phyloP scores from a whole-genome alignment of 2,113 vertebrate genomes.

The Cynoglossus semilaevis region DNA sequence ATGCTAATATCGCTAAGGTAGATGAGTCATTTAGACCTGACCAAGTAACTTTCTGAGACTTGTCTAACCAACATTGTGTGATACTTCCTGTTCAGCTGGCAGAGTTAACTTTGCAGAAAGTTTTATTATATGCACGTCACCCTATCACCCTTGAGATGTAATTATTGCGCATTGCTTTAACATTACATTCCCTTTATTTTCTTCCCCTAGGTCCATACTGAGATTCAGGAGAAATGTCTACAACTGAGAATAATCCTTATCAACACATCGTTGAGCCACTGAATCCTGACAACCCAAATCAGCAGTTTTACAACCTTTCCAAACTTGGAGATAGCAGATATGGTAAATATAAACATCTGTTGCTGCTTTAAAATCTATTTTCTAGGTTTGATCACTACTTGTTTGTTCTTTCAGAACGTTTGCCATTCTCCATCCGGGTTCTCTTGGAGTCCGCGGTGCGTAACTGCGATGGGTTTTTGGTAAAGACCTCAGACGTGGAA shows the following conservation, averaged over 20 bases:
- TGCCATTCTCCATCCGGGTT: conserved; percentile 92
- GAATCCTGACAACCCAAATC: conserved; percentile 77
- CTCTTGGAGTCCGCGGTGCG: conserved; percentile 91
- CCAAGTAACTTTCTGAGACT: no score
- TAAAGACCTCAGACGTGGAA: conserved; percentile 89
- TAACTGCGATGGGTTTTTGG: conserved; percentile 93
- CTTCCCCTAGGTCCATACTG: neutral
- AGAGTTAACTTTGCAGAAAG: no score
- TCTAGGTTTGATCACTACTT: neutral
- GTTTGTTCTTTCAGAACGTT: conserved; percentile 64
- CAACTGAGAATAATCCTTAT: conserved; percentile 85
- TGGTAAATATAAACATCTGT: conserved; percentile 66
- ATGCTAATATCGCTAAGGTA: no score
- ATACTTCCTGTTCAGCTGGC: no score
- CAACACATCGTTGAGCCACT: conserved; percentile 79
- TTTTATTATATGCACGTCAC: no score
- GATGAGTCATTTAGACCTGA: no score
- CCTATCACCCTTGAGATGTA: neutral
- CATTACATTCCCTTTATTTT: neutral
- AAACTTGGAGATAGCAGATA: conserved; percentile 88
- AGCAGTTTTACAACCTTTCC: conserved; percentile 88
- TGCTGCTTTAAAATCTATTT: fast-evolving
- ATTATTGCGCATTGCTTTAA: neutral
- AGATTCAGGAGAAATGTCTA: conserved; percentile 41
- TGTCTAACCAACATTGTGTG: no score